Evolutionary conservation across 1,140 invertebrate genomes (phyloP).

Genomic region (Heliconius eleuchia): DNA sequence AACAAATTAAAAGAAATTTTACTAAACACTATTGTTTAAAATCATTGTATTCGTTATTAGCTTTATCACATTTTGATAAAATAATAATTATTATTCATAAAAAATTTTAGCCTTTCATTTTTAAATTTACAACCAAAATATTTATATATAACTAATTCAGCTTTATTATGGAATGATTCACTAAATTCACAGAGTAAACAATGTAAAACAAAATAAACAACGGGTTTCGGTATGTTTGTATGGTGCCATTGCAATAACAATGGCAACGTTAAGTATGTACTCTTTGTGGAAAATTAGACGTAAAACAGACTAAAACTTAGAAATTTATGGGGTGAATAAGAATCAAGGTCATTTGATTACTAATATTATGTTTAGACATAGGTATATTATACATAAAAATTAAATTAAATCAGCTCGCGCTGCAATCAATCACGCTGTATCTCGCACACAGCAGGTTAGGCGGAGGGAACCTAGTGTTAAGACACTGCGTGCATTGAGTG

Average conservation of each 20-base stretch:
- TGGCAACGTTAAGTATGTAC: not conserved
- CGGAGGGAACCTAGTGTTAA: too few species aligned
- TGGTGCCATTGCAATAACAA: slow-evolving; percentile 7
- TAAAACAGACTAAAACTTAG: slow-evolving; percentile 10
- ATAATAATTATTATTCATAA: too few species aligned
- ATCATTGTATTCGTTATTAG: too few species aligned
- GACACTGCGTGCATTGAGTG: too few species aligned
- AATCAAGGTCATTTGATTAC: not conserved
- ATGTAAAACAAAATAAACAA: not conserved
- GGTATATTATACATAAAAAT: not conserved
- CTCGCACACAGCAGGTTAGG: too few species aligned
- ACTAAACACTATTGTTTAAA: too few species aligned
- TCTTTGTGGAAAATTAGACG: slow-evolving; percentile 13
- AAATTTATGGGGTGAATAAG: slow-evolving; percentile 5
- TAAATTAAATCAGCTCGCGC: too few species aligned
- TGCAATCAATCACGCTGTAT: too few species aligned
- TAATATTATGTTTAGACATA: not conserved
- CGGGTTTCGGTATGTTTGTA: not conserved
- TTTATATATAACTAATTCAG: not conserved
- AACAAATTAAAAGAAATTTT: too few species aligned
- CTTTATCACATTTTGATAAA: too few species aligned
- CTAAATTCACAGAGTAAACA: not conserved
- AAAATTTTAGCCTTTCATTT: not conserved
- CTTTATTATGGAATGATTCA: slow-evolving; percentile 1
- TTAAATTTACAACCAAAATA: not conserved